Conservation (phyloP, 1,140 invertebrate genomes). For the Anthonomus grandis region DNA sequence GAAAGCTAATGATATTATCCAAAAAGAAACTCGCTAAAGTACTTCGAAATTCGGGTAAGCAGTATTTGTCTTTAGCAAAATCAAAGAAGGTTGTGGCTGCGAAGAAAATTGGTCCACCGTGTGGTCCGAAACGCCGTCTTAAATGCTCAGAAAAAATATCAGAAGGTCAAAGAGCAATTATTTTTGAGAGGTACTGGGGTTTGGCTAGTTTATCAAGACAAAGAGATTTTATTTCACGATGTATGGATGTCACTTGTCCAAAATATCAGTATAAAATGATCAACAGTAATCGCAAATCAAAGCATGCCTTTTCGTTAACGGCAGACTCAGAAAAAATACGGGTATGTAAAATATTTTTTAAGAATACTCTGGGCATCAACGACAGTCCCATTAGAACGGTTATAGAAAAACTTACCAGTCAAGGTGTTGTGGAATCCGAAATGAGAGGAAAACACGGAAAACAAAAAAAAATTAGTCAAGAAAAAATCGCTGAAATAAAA, state of each 20-base stretch:
- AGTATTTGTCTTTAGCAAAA: slow-evolving; percentile 7
- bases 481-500: slow-evolving; percentile 4
- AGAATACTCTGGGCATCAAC: slow-evolving; percentile 11
- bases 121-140: neutral
- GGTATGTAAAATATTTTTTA: slow-evolving; percentile 22
- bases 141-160: slow-evolving; percentile 10
- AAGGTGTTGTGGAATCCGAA: slow-evolving; percentile 6
- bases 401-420: slow-evolving; percentile 14
- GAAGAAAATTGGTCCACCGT: neutral
- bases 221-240: slow-evolving; percentile 21
- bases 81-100: too few species aligned
- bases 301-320: slow-evolving; percentile 14
- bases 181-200: too few species aligned
- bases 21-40: slow-evolving; percentile 7
- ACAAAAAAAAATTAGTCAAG: slow-evolving; percentile 30
- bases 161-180: slow-evolving; percentile 14
- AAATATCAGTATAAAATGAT: slow-evolving; percentile 9
- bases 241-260: slow-evolving; percentile 1
- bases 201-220: slow-evolving; percentile 16
- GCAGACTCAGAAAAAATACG: slow-evolving; percentile 2
- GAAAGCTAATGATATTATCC: neutral
- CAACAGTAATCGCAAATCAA: slow-evolving; percentile 1
- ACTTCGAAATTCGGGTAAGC: slow-evolving; percentile 6
- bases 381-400: slow-evolving; percentile 13
- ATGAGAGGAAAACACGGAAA: slow-evolving; percentile 36